Evolutionary conservation across 2,797 vertebrate species (phyloP).

Genomic region (Perdix hodgsoniae): DNA sequence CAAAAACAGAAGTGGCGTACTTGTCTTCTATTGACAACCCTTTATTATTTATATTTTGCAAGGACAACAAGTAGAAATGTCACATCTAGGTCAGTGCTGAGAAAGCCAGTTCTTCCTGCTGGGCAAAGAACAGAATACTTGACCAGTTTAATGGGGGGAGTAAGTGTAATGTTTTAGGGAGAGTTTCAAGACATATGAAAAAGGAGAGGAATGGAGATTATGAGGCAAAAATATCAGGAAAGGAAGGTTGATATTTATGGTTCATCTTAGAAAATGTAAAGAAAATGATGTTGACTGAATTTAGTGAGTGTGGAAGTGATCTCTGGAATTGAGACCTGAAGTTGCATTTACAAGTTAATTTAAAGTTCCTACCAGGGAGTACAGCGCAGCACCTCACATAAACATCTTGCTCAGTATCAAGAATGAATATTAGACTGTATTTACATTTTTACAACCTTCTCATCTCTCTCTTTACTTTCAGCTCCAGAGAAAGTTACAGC

Average conservation of each 20-base stretch:
- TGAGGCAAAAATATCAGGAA: background rate
- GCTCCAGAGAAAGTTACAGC: background rate
- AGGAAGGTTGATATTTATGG: background rate
- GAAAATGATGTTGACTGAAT: background rate
- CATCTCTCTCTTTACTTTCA: background rate
- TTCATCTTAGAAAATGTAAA: background rate
- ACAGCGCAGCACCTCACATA: background rate
- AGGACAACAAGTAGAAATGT: background rate
- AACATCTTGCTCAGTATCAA: background rate
- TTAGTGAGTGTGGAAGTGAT: background rate
- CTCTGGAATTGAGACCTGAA: background rate
- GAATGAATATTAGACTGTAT: background rate
- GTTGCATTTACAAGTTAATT: background rate
- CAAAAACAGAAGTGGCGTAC: background rate
- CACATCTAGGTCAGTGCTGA: background rate
- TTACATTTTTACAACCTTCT: background rate
- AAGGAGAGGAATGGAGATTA: background rate
- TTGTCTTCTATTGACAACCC: background rate
- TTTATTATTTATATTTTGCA: conserved; percentile 10
- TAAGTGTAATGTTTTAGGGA: background rate
- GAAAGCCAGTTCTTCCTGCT: background rate
- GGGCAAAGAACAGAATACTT: background rate
- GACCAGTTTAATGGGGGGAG: background rate
- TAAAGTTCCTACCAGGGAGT: background rate
- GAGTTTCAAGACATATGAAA: background rate